Evolutionary conservation across 2,113 vertebrate genomes (phyloP), one percentile per base, ranked within the genome.

Genomic region (Talpa occidentalis): DNA sequence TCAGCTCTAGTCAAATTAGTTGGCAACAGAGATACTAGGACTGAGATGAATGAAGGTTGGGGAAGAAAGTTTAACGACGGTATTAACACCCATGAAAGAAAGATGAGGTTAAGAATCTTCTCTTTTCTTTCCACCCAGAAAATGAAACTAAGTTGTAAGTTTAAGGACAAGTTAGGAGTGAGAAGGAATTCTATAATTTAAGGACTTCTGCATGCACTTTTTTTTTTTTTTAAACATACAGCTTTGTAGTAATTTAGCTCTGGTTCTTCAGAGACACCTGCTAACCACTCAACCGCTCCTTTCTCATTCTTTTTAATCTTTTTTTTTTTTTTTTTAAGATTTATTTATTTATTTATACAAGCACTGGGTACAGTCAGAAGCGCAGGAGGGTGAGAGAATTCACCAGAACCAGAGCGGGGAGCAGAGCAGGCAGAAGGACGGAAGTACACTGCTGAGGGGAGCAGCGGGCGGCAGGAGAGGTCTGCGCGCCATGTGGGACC

Each of bases 251-350:
- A 21, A n/a, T 28, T 69, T 90, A n/a, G 5, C 60, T 81, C 16
- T 66, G 21, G 54, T 60, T 95, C 62, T 82, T 80, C 32, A 82
- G 62, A 80, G 47, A 89, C 40, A 85, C 52, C 44, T 66, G 40
- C 10, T 40, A 72, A 26, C 30, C 17, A 37, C 26, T 47, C 59
- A 40, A n/a, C 26, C 16, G 40, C 73, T 86, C 6, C 35, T 81
- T 95, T 91, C 47, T 81, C 35, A 76, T 70, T 76, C 40, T 67
- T 44, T n/a, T n/a, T n/a, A n/a, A n/a, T n/a, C n/a, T n/a, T n/a
- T n/a, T n/a, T n/a, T n/a, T n/a, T n/a, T n/a, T n/a, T n/a, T n/a
- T n/a, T n/a, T n/a, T n/a, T n/a, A n/a, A n/a, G n/a, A n/a, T n/a
- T n/a, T n/a, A n/a, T n/a, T n/a, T n/a, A n/a, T n/a, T n/a, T n/a